phyloP scores from a whole-genome alignment of 1,140 invertebrate species.

The Pachypeltis micranthus region DNA sequence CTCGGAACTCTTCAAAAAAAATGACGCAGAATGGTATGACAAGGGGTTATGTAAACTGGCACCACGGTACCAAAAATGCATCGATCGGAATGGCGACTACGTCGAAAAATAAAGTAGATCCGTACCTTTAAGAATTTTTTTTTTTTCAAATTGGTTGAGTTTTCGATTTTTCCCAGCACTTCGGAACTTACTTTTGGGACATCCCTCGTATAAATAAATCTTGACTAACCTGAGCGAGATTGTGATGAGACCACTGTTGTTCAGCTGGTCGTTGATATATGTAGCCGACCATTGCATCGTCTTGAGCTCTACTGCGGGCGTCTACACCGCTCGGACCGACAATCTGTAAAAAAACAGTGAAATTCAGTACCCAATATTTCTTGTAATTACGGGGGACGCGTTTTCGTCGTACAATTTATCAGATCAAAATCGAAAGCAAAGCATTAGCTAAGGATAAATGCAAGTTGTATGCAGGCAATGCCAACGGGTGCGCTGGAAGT shows the following conservation, averaged over 20 bases:
- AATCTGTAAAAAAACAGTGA: constrained; percentile 9
- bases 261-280: constrained; percentile 62
- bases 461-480: too few species aligned
- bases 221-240: constrained; percentile 11
- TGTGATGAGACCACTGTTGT: constrained; percentile 17
- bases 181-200: not conserved
- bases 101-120: too few species aligned
- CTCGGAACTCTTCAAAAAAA: not conserved
- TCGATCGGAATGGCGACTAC: too few species aligned
- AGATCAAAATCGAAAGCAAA: too few species aligned
- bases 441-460: too few species aligned
- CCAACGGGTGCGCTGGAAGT: too few species aligned
- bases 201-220: not conserved
- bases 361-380: too few species aligned
- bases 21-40: not conserved
- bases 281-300: constrained; percentile 77
- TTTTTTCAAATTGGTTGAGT: too few species aligned
- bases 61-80: not conserved
- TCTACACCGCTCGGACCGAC: constrained; percentile 10
- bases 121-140: too few species aligned
- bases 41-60: not conserved
- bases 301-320: constrained; percentile 44
- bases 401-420: too few species aligned
- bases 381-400: too few species aligned
- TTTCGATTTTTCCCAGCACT: too few species aligned